phyloP scores from a whole-genome alignment of 2,113 vertebrate species.

The Sturnira hondurensis region DNA sequence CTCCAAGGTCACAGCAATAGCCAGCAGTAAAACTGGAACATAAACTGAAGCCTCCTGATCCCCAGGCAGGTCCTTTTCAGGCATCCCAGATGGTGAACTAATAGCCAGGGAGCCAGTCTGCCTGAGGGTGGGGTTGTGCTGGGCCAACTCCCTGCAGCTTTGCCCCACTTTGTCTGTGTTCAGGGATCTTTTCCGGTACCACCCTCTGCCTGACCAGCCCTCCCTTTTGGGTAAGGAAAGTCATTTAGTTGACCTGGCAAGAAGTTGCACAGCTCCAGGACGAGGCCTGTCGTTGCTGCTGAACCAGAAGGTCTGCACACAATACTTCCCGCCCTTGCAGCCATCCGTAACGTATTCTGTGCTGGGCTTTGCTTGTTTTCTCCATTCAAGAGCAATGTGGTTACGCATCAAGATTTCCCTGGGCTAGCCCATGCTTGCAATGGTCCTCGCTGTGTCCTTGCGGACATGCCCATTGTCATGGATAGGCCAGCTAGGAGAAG shows the following conservation, averaged over 20 bases:
- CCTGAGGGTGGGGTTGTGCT: background rate
- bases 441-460: background rate
- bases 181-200: background rate
- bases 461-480: background rate
- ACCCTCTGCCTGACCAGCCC: background rate
- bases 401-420: background rate
- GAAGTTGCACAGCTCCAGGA: background rate
- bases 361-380: background rate
- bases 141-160: background rate
- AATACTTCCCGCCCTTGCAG: background rate
- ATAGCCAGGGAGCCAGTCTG: background rate
- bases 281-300: background rate
- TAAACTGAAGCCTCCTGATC: background rate
- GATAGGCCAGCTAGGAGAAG: background rate
- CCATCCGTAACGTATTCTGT: background rate
- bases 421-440: background rate
- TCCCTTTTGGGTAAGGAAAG: background rate
- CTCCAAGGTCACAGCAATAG: constrained; percentile 53
- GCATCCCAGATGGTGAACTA: constrained; percentile 37
- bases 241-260: background rate
- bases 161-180: background rate
- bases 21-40: constrained; percentile 20
- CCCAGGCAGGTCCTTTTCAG: constrained; percentile 12
- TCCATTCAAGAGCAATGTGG: background rate
- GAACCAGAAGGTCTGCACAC: background rate